Conservation (phyloP, 2,113 vertebrate species). For the Excalfactoria chinensis region DNA sequence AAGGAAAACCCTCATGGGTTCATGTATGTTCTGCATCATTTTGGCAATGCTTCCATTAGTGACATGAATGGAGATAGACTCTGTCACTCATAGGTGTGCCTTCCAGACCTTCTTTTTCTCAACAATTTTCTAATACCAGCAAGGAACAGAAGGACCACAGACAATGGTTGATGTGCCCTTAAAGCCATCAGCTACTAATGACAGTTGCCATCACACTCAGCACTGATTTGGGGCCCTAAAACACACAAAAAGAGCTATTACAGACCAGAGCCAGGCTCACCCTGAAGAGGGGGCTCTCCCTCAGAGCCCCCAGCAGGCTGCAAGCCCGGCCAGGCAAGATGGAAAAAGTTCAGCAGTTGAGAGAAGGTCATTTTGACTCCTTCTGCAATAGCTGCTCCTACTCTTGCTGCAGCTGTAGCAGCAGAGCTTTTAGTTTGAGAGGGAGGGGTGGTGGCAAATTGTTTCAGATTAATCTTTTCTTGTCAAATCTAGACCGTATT, state of each 20-base stretch:
- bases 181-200: background rate
- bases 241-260: background rate
- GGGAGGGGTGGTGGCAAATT: background rate
- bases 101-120: background rate
- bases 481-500: conserved; percentile 64
- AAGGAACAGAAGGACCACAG: background rate
- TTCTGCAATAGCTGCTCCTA: conserved; percentile 34
- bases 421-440: background rate
- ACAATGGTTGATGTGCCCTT: background rate
- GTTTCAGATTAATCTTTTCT: conserved; percentile 53
- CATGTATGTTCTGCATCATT: no score
- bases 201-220: background rate
- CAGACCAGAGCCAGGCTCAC: background rate
- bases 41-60: no score
- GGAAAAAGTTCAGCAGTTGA: background rate
- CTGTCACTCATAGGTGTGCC: background rate
- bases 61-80: no score
- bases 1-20: no score
- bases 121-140: background rate
- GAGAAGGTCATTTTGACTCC: conserved; percentile 10
- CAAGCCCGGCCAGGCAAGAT: background rate
- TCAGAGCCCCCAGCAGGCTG: background rate
- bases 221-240: background rate
- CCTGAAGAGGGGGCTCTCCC: background rate
- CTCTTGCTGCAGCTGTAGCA: background rate